phyloP scores from a whole-genome alignment of 2,797 vertebrate species.

The Mormyrops boulengeri region DNA sequence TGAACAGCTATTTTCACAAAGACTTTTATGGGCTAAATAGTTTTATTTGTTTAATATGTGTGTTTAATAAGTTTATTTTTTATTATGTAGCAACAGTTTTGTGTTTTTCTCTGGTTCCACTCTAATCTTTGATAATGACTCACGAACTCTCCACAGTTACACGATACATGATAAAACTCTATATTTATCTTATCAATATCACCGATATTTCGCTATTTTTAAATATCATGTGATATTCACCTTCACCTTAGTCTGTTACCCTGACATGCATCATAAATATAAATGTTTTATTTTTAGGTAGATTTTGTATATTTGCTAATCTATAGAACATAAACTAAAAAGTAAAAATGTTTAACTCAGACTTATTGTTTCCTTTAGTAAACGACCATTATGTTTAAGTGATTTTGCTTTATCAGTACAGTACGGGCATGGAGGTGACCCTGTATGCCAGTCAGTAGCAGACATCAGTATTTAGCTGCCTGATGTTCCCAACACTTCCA shows the following conservation, averaged over 20 bases:
- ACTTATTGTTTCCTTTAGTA: not conserved
- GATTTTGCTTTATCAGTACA: not conserved
- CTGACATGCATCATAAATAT: not conserved
- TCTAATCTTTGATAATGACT: not conserved
- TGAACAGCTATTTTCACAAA: not conserved
- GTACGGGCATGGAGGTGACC: not conserved
- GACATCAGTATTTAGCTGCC: not conserved
- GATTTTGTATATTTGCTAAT: not conserved
- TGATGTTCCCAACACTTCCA: conserved; percentile 7
- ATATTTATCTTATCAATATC: not conserved
- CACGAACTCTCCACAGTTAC: not conserved
- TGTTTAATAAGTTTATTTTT: not conserved
- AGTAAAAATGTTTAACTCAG: not conserved
- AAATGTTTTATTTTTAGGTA: not conserved
- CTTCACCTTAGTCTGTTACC: not conserved
- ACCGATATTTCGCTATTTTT: not conserved
- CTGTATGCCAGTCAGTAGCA: not conserved
- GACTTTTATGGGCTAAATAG: not conserved
- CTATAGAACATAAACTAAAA: not conserved
- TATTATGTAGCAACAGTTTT: not conserved
- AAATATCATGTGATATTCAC: not conserved
- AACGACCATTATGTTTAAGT: not conserved
- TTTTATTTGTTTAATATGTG: not conserved
- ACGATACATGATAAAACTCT: not conserved
- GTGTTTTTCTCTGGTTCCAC: not conserved